Conservation (phyloP, 1,140 invertebrate species). For the Drosophila mayri region DNA sequence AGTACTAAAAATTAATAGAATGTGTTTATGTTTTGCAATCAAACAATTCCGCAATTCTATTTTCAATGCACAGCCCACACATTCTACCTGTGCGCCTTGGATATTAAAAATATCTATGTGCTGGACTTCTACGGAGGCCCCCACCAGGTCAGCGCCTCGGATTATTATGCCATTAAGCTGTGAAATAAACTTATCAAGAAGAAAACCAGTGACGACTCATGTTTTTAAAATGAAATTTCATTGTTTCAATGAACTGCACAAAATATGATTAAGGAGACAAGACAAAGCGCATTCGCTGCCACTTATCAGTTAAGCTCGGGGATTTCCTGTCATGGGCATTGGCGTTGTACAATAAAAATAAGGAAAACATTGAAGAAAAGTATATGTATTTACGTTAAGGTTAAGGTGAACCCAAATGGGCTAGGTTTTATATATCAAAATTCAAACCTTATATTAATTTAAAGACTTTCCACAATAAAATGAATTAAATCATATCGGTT, state of each 20-base stretch:
- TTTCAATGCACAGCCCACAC: constrained; percentile 87
- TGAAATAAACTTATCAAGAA: constrained; percentile 11
- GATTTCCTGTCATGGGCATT: constrained; percentile 19
- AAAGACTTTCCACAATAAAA: neutral
- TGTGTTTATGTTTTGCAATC: neutral
- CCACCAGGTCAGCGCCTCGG: constrained; percentile 87
- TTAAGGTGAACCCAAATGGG: neutral
- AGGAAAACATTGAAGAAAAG: neutral
- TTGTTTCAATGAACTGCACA: constrained; percentile 10
- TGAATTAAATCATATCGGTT: neutral
- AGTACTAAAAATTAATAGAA: constrained; percentile 76
- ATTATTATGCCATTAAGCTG: constrained; percentile 86
- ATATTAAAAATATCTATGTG: constrained; percentile 89
- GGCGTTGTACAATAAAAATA: constrained; percentile 6
- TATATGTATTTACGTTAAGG: neutral
- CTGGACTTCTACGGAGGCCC: constrained; percentile 92
- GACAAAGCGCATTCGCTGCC: neutral
- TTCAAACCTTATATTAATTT: neutral
- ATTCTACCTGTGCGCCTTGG: constrained; percentile 91
- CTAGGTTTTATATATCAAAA: neutral
- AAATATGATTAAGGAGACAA: neutral
- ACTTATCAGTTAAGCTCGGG: constrained; percentile 35
- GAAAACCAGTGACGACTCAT: constrained; percentile 9
- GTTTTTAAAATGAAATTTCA: neutral
- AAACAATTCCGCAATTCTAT: neutral